Percentiles rank a stretch among this genome's conserved stretches.
Evolutionary conservation across 2,888 invertebrate species (phyloP).

Genomic region (Ichneumon xanthorius): DNA sequence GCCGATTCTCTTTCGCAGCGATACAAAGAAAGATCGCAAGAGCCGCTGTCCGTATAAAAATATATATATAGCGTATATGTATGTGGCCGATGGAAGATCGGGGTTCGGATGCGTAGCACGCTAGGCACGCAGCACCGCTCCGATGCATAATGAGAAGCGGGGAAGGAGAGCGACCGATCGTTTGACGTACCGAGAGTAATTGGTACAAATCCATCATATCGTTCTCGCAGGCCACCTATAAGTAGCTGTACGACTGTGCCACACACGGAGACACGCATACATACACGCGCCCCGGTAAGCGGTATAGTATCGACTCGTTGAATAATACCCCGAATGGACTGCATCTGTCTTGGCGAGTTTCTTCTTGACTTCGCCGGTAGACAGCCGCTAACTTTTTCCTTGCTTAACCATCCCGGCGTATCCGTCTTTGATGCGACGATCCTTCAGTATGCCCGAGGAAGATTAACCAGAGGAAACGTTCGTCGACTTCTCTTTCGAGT

Average conservation of each 20-base stretch:
- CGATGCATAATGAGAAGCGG: constrained; percentile 70
- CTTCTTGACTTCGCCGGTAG: constrained; percentile 56
- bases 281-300: constrained; percentile 12
- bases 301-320: constrained; percentile 53
- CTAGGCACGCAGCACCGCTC: constrained; percentile 67
- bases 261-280: neutral
- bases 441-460: constrained; percentile 17
- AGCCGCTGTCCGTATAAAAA: constrained; percentile 9
- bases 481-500: constrained; percentile 11
- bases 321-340: constrained; percentile 68
- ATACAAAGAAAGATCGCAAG: constrained; percentile 54
- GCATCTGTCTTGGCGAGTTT: constrained; percentile 69
- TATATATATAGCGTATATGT: constrained; percentile 40
- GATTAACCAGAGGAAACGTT: neutral
- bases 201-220: constrained; percentile 73
- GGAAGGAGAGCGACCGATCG: constrained; percentile 54
- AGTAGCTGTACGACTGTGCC: constrained; percentile 37
- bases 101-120: constrained; percentile 63
- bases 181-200: constrained; percentile 72
- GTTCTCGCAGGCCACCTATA: constrained; percentile 65
- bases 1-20: constrained; percentile 40
- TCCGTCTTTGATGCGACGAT: constrained; percentile 62
- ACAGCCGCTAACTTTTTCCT: constrained; percentile 66
- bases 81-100: neutral
- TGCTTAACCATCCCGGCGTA: constrained; percentile 50